Evolutionary conservation across 1,140 invertebrate species (phyloP).

Genomic region (Xylocopa sonorina): DNA sequence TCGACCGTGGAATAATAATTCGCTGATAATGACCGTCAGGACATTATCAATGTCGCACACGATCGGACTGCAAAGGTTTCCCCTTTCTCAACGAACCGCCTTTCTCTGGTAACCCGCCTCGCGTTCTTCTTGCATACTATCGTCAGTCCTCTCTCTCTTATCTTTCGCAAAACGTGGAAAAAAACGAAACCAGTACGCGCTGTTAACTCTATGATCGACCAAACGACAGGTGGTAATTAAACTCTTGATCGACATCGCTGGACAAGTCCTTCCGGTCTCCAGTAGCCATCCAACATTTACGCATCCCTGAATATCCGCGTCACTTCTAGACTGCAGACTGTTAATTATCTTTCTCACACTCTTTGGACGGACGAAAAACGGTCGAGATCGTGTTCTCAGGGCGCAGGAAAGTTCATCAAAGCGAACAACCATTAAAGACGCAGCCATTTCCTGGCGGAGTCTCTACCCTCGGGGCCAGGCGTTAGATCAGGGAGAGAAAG

Average conservation of each 20-base stretch:
- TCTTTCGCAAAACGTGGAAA: neutral
- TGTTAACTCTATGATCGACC: neutral
- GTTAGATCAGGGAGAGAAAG: conserved; percentile 1
- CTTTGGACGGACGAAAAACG: too few relatives aligned
- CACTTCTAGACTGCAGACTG: too few relatives aligned
- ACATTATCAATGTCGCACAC: neutral
- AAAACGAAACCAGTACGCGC: too few relatives aligned
- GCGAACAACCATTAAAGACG: neutral
- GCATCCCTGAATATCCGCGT: too few relatives aligned
- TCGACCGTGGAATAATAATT: conserved; percentile 36
- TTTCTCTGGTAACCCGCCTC: neutral
- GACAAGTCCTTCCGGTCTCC: neutral
- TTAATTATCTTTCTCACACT: too few relatives aligned
- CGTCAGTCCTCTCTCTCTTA: neutral
- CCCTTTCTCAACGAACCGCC: neutral
- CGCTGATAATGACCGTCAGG: conserved; percentile 36
- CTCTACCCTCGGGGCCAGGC: neutral
- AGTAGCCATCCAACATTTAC: too few relatives aligned
- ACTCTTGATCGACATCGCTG: neutral
- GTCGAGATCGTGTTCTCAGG: neutral
- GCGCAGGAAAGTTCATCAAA: neutral
- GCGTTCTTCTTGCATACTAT: neutral
- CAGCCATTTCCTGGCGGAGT: neutral
- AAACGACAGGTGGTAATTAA: neutral
- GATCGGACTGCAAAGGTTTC: neutral